Percentiles rank a stretch among this genome's conserved stretches.
Conservation (phyloP, 2,797 vertebrate species). For the Propithecus perrieri region DNA sequence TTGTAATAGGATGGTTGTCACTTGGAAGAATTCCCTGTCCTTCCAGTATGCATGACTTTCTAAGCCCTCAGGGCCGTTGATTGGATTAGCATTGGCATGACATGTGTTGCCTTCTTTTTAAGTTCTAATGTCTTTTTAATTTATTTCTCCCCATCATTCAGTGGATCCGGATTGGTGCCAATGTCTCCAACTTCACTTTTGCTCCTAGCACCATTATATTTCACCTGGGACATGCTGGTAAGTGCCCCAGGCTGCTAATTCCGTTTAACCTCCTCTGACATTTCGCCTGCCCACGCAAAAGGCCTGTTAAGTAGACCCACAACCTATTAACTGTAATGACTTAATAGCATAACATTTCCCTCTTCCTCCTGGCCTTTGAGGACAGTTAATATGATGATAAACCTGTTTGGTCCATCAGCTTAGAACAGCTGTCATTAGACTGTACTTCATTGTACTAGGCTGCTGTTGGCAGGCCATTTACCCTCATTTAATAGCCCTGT, state of each 20-base stretch:
- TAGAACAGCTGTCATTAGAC: constrained; percentile 82
- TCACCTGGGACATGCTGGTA: constrained; percentile 97
- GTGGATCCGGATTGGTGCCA: constrained; percentile 99
- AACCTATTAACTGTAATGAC: constrained; percentile 88
- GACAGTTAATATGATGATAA: constrained; percentile 83
- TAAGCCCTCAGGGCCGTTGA: not conserved
- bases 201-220: constrained; percentile 97
- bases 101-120: not conserved
- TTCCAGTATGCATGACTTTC: not conserved
- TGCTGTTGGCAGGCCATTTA: constrained; percentile 79
- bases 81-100: not conserved
- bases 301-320: constrained; percentile 80
- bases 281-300: constrained; percentile 74
- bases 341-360: constrained; percentile 86
- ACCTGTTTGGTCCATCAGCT: constrained; percentile 82
- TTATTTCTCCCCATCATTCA: constrained; percentile 80
- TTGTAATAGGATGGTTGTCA: not conserved
- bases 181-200: constrained; percentile 97
- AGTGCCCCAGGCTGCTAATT: constrained; percentile 83
- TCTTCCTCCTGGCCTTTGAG: constrained; percentile 83
- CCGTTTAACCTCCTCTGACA: constrained; percentile 80
- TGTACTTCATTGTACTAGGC: constrained; percentile 28
- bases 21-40: constrained; percentile 45
- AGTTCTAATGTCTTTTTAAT: constrained; percentile 71
- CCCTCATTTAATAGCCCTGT: constrained; percentile 80